Evolutionary conservation across 2,888 invertebrate genomes (phyloP).

Genomic region (Gari tellinella): DNA sequence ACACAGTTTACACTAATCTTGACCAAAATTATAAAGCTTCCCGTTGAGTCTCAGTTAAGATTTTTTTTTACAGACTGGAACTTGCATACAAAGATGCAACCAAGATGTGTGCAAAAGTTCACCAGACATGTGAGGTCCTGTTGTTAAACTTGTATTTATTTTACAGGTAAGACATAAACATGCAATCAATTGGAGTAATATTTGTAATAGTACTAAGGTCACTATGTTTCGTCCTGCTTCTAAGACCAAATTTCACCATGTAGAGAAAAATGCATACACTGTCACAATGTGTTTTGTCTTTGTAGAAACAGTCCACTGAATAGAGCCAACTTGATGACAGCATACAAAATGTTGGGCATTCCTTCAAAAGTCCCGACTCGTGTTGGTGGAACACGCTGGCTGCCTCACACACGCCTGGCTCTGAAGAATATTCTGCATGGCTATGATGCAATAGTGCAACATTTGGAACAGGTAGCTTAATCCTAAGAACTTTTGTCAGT

Average conservation of each 20-base stretch:
- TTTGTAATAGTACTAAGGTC: no score
- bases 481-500: background rate
- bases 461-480: constrained; percentile 34
- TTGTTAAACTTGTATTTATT: constrained; percentile 35
- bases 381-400: constrained; percentile 42
- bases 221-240: no score
- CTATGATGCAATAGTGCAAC: constrained; percentile 23
- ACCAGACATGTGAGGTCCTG: constrained; percentile 22
- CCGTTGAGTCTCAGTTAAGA: no score
- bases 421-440: constrained; percentile 14
- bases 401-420: constrained; percentile 28
- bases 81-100: no score
- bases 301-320: constrained; percentile 40
- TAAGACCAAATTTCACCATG: no score
- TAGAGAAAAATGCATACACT: no score
- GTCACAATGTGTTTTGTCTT: no score
- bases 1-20: no score
- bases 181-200: background rate
- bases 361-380: constrained; percentile 16
- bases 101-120: background rate
- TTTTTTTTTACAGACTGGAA: constrained; percentile 18
- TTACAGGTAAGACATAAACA: constrained; percentile 27
- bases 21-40: no score
- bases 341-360: constrained; percentile 6
- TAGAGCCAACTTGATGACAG: constrained; percentile 24